Conservation (phyloP, 2,113 vertebrate species). For the Megaptera novaeangliae region DNA sequence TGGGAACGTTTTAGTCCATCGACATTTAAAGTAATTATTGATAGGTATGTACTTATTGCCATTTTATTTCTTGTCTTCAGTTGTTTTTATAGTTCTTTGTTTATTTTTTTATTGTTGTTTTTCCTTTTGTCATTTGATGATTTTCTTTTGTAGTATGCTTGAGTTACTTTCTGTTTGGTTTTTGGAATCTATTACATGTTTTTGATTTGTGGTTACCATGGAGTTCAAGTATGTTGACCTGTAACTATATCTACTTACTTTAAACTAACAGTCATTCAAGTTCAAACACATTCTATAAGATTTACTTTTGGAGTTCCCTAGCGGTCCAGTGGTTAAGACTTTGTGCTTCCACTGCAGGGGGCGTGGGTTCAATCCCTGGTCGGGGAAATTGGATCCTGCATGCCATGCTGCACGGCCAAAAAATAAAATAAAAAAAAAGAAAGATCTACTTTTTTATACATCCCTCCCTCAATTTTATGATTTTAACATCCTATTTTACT, state of each 20-base stretch:
- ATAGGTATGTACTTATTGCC: neutral
- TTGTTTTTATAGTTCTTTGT: neutral
- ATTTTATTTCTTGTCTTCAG: neutral
- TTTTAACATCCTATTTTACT: neutral
- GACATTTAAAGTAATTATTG: neutral
- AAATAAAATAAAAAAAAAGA: neutral
- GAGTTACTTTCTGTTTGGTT: neutral
- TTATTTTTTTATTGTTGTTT: neutral
- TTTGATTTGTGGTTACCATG: neutral
- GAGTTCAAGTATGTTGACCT: neutral
- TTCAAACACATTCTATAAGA: neutral
- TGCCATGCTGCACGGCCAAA: neutral
- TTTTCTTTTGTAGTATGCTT: neutral
- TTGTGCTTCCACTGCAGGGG: neutral
- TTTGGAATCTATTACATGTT: neutral
- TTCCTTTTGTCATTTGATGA: neutral
- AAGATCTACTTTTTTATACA: neutral
- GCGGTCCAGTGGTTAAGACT: neutral
- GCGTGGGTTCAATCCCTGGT: neutral
- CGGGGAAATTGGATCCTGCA: neutral
- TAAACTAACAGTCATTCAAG: neutral
- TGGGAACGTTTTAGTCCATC: too few relatives aligned
- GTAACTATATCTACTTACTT: neutral
- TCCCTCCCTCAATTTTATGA: neutral
- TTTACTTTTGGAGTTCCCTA: neutral